phyloP scores from a whole-genome alignment of 2,113 vertebrate species.

The Prunella fulvescens region DNA sequence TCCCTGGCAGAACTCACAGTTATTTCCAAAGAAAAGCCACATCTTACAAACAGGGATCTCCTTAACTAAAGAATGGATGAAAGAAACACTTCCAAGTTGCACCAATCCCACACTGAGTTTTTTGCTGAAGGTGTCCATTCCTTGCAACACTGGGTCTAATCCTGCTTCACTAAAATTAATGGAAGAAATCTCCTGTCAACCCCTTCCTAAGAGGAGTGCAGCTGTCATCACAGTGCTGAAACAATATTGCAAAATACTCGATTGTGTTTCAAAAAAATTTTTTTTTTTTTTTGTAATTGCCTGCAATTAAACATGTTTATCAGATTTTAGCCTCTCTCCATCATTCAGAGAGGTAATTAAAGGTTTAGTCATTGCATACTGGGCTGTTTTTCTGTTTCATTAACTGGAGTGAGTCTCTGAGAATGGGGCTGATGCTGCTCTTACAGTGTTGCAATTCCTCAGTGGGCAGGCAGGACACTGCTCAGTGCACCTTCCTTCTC shows the following conservation, averaged over 20 bases:
- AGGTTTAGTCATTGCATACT: constrained; percentile 46
- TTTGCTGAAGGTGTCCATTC: background rate
- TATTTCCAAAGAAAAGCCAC: background rate
- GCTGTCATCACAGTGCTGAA: constrained; percentile 5
- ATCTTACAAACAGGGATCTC: background rate
- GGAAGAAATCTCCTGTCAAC: constrained; percentile 12
- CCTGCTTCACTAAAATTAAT: background rate
- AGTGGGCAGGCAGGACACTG: background rate
- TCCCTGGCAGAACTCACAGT: background rate
- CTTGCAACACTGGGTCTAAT: background rate
- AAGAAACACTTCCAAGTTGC: background rate
- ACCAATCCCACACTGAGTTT: background rate
- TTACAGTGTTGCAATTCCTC: background rate
- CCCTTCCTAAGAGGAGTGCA: background rate
- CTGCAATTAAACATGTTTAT: constrained; percentile 45
- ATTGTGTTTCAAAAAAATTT: background rate
- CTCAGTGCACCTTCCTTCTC: background rate
- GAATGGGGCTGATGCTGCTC: background rate
- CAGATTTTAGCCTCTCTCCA: constrained; percentile 47
- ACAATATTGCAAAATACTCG: background rate
- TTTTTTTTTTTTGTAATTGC: constrained; percentile 29
- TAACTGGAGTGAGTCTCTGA: background rate
- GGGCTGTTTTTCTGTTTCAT: constrained; percentile 23
- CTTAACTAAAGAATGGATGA: background rate
- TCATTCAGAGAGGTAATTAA: constrained; percentile 53